Evolutionary conservation across 2,113 vertebrate species (phyloP).

Genomic region (Nettapus auritus): DNA sequence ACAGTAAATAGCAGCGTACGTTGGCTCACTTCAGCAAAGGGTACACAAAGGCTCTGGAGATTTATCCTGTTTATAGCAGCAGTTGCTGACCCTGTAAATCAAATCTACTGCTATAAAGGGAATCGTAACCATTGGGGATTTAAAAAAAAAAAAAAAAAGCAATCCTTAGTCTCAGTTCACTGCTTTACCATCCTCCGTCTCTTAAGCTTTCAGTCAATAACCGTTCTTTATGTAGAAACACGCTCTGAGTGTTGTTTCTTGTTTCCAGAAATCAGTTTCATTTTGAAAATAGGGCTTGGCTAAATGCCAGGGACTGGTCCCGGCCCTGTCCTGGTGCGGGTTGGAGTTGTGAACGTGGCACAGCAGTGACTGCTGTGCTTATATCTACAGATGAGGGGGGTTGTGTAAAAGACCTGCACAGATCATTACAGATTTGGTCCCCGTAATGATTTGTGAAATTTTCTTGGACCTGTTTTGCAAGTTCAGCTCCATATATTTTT

Average conservation of each 20-base stretch:
- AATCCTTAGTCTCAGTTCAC: neutral
- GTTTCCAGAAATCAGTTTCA: neutral
- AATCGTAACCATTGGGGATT: constrained; percentile 21
- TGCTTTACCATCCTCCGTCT: neutral
- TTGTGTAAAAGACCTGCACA: neutral
- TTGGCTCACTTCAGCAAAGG: constrained; percentile 31
- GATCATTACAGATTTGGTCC: neutral
- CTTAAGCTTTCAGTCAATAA: constrained; percentile 18
- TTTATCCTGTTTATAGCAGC: constrained; percentile 51
- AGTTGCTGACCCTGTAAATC: constrained; percentile 61
- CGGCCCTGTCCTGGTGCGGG: neutral
- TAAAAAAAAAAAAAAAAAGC: neutral
- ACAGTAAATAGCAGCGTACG: constrained; percentile 1
- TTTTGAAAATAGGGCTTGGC: neutral
- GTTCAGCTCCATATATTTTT: constrained; percentile 1
- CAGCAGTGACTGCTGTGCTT: neutral
- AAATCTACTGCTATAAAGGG: neutral
- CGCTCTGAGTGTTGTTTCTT: neutral
- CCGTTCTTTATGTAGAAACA: neutral
- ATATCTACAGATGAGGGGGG: no score
- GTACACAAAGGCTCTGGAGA: constrained; percentile 30
- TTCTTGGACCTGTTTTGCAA: neutral
- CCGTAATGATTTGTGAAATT: neutral
- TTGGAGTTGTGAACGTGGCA: neutral
- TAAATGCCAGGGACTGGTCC: neutral